Conservation (phyloP, 2,888 invertebrate genomes). For the Nasonovia ribisnigri region DNA sequence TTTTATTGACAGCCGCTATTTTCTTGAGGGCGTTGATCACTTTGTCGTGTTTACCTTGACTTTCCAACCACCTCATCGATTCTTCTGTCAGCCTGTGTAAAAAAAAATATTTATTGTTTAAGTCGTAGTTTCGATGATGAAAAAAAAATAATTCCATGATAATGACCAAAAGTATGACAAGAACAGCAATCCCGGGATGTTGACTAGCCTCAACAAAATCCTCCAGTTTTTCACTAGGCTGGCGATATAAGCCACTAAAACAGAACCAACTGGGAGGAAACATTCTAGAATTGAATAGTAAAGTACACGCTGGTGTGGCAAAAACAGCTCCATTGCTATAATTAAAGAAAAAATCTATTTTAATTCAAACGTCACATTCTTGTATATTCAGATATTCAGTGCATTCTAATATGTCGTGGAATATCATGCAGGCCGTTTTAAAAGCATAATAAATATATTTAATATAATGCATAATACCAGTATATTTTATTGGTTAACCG, state of each 20-base stretch:
- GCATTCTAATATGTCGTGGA: not conserved
- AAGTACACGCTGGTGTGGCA: conserved; percentile 42
- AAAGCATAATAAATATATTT: not conserved
- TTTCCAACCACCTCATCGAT: conserved; percentile 65
- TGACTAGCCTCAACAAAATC: conserved; percentile 29
- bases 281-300: conserved; percentile 58
- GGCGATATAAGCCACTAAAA: conserved; percentile 37
- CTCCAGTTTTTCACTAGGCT: conserved; percentile 54
- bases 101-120: not conserved
- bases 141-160: not conserved
- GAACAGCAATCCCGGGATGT: conserved; percentile 56
- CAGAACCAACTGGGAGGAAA: conserved; percentile 37
- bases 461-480: not conserved
- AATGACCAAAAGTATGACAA: conserved; percentile 59
- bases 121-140: too few relatives aligned
- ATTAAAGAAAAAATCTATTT: not conserved
- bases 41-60: conserved; percentile 59
- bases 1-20: conserved; percentile 60
- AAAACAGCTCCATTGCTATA: conserved; percentile 55
- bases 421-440: too few relatives aligned
- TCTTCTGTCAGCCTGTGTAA: conserved; percentile 57
- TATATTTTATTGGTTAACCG: not conserved
- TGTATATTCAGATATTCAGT: not conserved
- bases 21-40: conserved; percentile 55
- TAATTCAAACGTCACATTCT: not conserved